Base-by-base conservation (phyloP, 2,797 vertebrate species). In the Centropyge bicolor region DNA sequence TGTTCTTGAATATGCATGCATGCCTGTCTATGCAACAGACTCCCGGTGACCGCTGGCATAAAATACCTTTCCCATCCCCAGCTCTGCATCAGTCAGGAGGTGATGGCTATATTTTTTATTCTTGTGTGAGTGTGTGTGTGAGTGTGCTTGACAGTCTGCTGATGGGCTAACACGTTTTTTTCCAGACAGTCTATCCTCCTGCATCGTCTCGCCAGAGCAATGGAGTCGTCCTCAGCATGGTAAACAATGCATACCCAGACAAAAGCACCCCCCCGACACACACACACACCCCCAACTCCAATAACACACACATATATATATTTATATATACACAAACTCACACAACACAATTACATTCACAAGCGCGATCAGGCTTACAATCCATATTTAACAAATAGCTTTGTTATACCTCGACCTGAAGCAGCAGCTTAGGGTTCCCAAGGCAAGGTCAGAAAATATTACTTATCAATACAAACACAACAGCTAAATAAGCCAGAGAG, bases 151-250 rank as follows among this genome's bases (percentile, higher is more conserved):
- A 86, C 86, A 91, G 88, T 79, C 64, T 70, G 61, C 80, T 91
- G 86, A 91, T 90, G 81, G 85, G 70, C 85, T 77, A 80, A 87
- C 88, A 86, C 43, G 75, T 74, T 82, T 83, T 40, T 82, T 86
- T 57, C 69, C 82, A 85, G 76, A 87, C 80, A 86, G 72, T 40
- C 80, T 67, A 81, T 80, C 62, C 61, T 86, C 40, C 49, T 76
- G 76, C 70, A 82, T 49, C 36, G 48, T 83, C 72, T 86, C 65
- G 48, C 64, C 54, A 81, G 35, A 85, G 76, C 63, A 57, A 54
- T n/a, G 60, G 76, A 83, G 78, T 70, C 83, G 78, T 86, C 82
- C 73, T 78, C 82, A 76, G 84, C 84, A 83, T 92, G 83, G 82
- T 62, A 83, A 90, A 86, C 78, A 73, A 89, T 64, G 56, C 80